A percentile compares a stretch with the other conserved stretches of the same genome.
These are phyloP conservation scores for Anabas testudineus DNA, from an alignment of 2,797 vertebrate genomes.

Conservation along the genomic window DNA sequence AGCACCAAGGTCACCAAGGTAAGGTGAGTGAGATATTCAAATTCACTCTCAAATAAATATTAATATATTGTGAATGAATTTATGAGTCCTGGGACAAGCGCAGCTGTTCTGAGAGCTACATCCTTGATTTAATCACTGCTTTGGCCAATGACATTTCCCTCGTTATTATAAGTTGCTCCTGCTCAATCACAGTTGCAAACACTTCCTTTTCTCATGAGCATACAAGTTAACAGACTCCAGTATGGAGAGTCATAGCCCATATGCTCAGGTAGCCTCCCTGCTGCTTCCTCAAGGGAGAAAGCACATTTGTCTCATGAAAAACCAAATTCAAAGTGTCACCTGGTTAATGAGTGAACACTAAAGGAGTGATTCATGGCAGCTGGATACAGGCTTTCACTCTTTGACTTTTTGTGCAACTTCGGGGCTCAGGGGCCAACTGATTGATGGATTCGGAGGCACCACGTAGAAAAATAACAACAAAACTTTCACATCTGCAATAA, in stretches of 20 bases:
- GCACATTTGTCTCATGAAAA: conserved; percentile 24
- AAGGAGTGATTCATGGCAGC: conserved; percentile 58
- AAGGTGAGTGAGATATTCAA: background rate
- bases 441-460: conserved; percentile 53
- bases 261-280: conserved; percentile 42
- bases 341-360: conserved; percentile 60
- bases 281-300: conserved; percentile 26
- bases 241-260: conserved; percentile 29
- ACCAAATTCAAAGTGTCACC: conserved; percentile 49
- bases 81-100: conserved; percentile 15
- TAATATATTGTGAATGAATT: conserved; percentile 9
- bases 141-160: conserved; percentile 28
- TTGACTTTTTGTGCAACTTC: conserved; percentile 46
- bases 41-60: conserved; percentile 7
- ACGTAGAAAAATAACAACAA: conserved; percentile 65
- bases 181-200: conserved; percentile 12
- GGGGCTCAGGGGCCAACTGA: conserved; percentile 47
- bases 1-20: conserved; percentile 12
- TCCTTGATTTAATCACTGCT: conserved; percentile 26
- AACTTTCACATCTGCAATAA: conserved; percentile 72
- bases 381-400: conserved; percentile 49
- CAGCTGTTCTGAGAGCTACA: conserved; percentile 41
- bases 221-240: conserved; percentile 7
- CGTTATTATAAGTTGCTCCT: conserved; percentile 20
- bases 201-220: conserved; percentile 17